Percentiles rank a stretch among this genome's conserved stretches.
Conservation (phyloP, 2,113 vertebrate genomes). For the Mystacornis crossleyi region DNA sequence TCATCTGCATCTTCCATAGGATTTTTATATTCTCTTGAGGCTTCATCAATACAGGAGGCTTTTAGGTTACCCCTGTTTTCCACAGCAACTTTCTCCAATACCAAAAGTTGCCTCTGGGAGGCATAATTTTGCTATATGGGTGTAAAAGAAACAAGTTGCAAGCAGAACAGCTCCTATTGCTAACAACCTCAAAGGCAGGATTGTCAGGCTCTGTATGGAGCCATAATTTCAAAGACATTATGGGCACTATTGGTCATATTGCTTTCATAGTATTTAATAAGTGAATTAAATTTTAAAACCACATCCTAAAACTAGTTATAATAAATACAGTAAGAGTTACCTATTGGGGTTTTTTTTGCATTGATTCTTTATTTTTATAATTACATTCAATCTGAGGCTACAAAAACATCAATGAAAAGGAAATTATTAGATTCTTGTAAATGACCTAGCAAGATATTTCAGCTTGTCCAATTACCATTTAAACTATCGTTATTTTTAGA, state of each 20-base stretch:
- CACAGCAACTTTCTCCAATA: background rate
- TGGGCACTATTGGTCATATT: background rate
- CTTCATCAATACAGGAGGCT: background rate
- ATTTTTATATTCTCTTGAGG: background rate
- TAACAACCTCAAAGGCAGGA: background rate
- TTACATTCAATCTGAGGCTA: background rate
- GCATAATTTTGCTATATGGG: conserved; percentile 39
- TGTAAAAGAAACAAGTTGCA: background rate
- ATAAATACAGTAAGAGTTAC: background rate
- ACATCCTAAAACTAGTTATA: background rate
- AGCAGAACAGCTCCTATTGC: background rate
- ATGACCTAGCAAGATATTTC: background rate
- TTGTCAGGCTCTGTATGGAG: background rate
- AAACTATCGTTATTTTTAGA: conserved; percentile 49
- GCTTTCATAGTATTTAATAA: background rate
- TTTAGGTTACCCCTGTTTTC: background rate
- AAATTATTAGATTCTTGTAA: conserved; percentile 19
- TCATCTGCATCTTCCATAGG: background rate
- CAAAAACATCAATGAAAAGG: conserved; percentile 5
- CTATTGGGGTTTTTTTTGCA: background rate
- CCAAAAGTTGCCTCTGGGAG: conserved; percentile 36
- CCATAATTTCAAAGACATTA: background rate
- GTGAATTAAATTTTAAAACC: background rate
- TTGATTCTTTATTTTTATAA: conserved; percentile 24
- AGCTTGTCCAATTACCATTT: conserved; percentile 6